Percentiles rank a stretch among this genome's conserved stretches.
These are phyloP conservation scores for Nesidiocoris tenuis DNA, from an alignment of 2,888 invertebrate genomes.

Conservation along the genomic window DNA sequence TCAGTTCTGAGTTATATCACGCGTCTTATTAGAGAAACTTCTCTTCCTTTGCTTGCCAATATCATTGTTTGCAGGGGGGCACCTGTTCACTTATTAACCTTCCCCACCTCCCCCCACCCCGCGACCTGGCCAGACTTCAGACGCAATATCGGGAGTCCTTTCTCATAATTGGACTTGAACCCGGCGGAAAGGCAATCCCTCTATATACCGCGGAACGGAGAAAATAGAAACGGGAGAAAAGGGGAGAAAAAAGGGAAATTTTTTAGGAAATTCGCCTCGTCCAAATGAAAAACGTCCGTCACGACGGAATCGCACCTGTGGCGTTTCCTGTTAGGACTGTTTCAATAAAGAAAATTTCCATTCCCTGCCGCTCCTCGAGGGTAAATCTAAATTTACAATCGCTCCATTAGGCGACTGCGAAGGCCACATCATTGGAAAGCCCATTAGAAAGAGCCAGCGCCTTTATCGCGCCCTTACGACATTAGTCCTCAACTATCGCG, in stretches of 20 bases:
- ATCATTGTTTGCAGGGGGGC: slow-evolving; percentile 38
- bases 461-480: slow-evolving; percentile 5
- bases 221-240: background rate
- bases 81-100: slow-evolving; percentile 39
- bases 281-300: background rate
- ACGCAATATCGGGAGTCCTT: slow-evolving; percentile 21
- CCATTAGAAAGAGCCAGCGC: slow-evolving; percentile 4
- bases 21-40: slow-evolving; percentile 33
- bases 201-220: background rate
- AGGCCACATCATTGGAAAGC: slow-evolving; percentile 8
- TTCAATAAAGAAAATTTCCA: slow-evolving; percentile 16
- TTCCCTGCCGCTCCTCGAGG: background rate
- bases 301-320: slow-evolving; percentile 9
- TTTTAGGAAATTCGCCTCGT: background rate
- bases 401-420: background rate
- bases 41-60: slow-evolving; percentile 27
- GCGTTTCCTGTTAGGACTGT: slow-evolving; percentile 6
- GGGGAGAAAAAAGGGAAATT: background rate
- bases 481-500: background rate
- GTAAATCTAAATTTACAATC: slow-evolving; percentile 3
- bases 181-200: background rate
- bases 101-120: background rate
- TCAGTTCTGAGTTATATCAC: slow-evolving; percentile 26
- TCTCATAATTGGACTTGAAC: slow-evolving; percentile 28
- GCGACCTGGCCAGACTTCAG: background rate